These are phyloP conservation scores for Bothrops jararaca DNA, from an alignment of 2,113 vertebrate genomes.

Conservation along the genomic window DNA sequence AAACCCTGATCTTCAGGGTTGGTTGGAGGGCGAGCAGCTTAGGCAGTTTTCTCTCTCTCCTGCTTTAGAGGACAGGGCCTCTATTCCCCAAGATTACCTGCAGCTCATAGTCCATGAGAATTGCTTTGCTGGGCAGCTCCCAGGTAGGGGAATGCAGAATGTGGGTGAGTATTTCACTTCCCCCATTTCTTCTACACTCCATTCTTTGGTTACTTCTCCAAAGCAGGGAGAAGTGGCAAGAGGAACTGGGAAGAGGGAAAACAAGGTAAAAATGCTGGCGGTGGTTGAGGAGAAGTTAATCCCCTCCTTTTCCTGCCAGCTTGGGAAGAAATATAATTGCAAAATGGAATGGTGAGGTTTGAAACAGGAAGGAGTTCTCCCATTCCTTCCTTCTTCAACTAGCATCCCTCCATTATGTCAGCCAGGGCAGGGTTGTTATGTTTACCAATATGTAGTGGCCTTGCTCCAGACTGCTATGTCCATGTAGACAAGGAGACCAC, in stretches of 20 bases:
- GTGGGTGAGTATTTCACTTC: not conserved
- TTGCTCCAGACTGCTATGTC: not conserved
- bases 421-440: not conserved
- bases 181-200: not conserved
- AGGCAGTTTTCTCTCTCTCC: not conserved
- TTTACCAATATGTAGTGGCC: not conserved
- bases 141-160: not conserved
- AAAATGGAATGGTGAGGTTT: not conserved
- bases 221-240: not conserved
- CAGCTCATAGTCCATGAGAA: not conserved
- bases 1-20: not conserved
- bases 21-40: not conserved
- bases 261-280: not conserved
- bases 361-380: not conserved
- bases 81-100: not conserved
- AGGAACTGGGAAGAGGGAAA: not conserved
- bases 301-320: not conserved
- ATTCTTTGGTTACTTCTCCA: not conserved
- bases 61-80: not conserved
- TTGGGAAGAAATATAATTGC: not conserved
- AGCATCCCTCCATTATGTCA: not conserved
- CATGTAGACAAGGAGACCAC: not conserved
- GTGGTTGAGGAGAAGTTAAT: not conserved
- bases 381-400: not conserved
- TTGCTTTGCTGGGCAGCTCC: not conserved